Conservation (phyloP, 2,113 vertebrate species). For the Ceratotherium simum region DNA sequence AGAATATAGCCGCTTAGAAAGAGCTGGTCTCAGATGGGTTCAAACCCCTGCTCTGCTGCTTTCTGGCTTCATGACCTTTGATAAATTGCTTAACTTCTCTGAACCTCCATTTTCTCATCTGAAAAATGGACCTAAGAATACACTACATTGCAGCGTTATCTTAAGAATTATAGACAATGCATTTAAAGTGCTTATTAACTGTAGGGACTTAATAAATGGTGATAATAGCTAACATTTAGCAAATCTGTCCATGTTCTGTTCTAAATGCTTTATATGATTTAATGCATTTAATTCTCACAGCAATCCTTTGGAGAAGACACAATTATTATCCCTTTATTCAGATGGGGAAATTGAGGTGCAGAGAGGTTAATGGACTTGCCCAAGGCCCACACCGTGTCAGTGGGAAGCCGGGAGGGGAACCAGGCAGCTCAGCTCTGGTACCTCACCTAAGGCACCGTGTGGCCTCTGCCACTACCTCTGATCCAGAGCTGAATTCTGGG, state of each 20-base stretch:
- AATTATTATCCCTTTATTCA: background rate
- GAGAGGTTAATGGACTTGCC: background rate
- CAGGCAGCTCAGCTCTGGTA: background rate
- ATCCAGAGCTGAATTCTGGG: accelerated
- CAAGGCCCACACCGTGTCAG: background rate
- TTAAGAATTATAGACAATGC: background rate
- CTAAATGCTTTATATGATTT: background rate
- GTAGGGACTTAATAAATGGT: background rate
- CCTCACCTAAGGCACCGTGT: background rate
- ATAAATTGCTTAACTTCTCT: background rate
- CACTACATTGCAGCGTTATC: background rate
- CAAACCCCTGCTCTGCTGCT: background rate
- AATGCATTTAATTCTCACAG: background rate
- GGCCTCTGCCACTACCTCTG: accelerated
- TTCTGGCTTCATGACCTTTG: background rate
- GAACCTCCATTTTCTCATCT: background rate
- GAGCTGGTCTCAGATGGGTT: background rate
- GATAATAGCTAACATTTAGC: background rate
- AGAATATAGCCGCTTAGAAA: background rate
- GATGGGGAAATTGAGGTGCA: background rate
- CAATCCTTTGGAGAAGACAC: background rate
- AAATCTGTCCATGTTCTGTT: background rate
- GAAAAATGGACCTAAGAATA: background rate
- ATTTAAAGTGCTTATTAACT: background rate
- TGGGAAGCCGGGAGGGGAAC: background rate